Percentiles rank a stretch among this genome's conserved stretches.
Evolutionary conservation across 2,888 invertebrate species (phyloP).

Genomic region (Bembecia ichneumoniformis): DNA sequence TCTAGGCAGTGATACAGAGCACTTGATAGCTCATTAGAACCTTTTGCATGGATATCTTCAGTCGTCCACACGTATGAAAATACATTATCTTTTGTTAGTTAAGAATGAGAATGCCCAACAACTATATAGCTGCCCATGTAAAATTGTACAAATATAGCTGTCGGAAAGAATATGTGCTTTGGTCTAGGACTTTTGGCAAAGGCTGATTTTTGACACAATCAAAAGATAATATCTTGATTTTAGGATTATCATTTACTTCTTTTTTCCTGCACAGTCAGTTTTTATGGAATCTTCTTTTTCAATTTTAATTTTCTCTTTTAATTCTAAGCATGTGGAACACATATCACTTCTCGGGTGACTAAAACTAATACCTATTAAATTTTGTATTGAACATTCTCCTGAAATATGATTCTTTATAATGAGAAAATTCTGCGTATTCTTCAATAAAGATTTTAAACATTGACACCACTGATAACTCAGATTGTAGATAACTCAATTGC

Average conservation of each 20-base stretch:
- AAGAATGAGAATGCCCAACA: constrained; percentile 4
- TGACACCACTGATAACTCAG: too few species aligned
- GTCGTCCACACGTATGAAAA: constrained; percentile 8
- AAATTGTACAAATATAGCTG: constrained; percentile 9
- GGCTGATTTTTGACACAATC: constrained; percentile 12
- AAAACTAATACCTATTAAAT: constrained; percentile 1
- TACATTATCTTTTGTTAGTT: constrained; percentile 7
- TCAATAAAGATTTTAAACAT: too few species aligned
- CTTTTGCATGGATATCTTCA: constrained; percentile 8
- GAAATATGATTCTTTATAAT: too few species aligned
- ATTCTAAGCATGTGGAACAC: not conserved
- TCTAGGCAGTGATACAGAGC: not conserved
- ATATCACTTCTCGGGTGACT: not conserved
- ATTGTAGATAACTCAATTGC: too few species aligned
- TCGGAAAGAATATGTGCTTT: constrained; percentile 5
- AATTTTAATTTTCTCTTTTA: not conserved
- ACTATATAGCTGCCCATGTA: too few species aligned
- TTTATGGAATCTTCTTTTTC: not conserved
- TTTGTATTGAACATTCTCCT: not conserved
- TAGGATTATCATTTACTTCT: constrained; percentile 5
- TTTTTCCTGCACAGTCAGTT: not conserved
- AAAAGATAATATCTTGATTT: constrained; percentile 11
- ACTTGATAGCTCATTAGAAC: constrained; percentile 6
- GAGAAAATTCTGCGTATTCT: too few species aligned
- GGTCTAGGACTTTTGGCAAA: constrained; percentile 9